phyloP scores from a whole-genome alignment of 2,797 vertebrate species.

The Hemitrygon akajei region DNA sequence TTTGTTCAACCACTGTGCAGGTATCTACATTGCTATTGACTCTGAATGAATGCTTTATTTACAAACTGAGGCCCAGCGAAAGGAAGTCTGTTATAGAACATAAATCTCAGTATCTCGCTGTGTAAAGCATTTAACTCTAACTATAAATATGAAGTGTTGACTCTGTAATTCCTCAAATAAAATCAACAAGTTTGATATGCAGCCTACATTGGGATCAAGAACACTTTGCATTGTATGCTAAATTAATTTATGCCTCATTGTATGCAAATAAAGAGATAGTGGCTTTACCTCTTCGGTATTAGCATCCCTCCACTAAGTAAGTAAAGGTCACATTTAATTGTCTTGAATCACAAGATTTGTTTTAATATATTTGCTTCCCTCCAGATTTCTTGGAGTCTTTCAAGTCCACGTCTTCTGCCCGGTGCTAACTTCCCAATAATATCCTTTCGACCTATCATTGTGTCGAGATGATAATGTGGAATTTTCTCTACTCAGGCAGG shows the following conservation, averaged over 20 bases:
- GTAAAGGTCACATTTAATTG: neutral
- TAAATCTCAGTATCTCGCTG: neutral
- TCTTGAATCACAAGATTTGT: neutral
- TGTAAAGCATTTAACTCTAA: neutral
- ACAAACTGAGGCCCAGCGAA: neutral
- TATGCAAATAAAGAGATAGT: neutral
- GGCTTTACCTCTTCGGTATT: neutral
- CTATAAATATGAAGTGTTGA: neutral
- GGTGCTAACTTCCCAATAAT: neutral
- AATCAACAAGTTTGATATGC: neutral
- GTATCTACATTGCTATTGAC: neutral
- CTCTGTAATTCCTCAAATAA: neutral
- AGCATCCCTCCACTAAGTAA: neutral
- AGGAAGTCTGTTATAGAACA: conserved; percentile 4
- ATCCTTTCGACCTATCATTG: neutral
- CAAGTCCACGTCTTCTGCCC: neutral
- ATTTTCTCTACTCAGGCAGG: neutral
- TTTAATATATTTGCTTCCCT: neutral
- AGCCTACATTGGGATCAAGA: neutral
- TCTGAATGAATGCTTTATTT: conserved; percentile 27
- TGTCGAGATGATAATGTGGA: neutral
- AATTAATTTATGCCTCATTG: neutral
- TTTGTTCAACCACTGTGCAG: conserved; percentile 29
- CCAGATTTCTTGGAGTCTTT: neutral
- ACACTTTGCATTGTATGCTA: neutral